Evolutionary conservation across 2,888 invertebrate genomes (phyloP).

Genomic region (Leucophenga montana): DNA sequence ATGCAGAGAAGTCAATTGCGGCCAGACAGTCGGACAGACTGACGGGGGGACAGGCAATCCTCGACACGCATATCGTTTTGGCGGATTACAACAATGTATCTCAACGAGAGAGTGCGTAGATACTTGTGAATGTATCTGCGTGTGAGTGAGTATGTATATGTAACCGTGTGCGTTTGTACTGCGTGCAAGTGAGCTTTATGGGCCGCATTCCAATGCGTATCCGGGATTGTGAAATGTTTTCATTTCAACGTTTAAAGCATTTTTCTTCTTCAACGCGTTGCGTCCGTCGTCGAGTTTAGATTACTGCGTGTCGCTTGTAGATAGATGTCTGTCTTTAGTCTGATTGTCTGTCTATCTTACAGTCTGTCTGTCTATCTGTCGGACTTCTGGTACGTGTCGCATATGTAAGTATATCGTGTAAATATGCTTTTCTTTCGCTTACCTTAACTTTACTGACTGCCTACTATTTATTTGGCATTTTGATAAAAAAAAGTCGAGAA

Average conservation of each 20-base stretch:
- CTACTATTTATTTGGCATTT: slow-evolving; percentile 33
- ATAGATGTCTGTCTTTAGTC: not conserved
- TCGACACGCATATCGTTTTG: too few relatives aligned
- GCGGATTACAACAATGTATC: too few relatives aligned
- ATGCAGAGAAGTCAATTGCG: too few relatives aligned
- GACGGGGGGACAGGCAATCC: too few relatives aligned
- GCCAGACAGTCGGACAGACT: too few relatives aligned
- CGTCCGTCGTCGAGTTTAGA: too few relatives aligned
- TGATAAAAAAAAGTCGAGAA: slow-evolving; percentile 29
- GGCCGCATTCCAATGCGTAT: slow-evolving; percentile 66
- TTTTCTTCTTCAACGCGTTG: slow-evolving; percentile 34
- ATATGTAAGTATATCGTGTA: slow-evolving; percentile 44
- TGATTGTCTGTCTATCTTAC: not conserved
- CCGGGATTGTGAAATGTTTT: slow-evolving; percentile 69
- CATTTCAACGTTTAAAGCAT: slow-evolving; percentile 54
- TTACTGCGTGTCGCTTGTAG: not conserved
- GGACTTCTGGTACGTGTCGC: slow-evolving; percentile 57
- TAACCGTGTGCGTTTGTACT: slow-evolving; percentile 26
- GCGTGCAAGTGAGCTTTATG: slow-evolving; percentile 49
- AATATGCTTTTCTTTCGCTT: slow-evolving; percentile 40
- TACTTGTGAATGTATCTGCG: slow-evolving; percentile 20
- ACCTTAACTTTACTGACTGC: slow-evolving; percentile 40
- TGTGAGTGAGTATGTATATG: slow-evolving; percentile 28
- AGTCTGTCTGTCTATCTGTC: not conserved
- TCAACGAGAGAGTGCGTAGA: too few relatives aligned